These are phyloP conservation scores for Montipora sp. DNA, from an alignment of 64 coral and sea anemone genomes.

Conservation along the genomic window DNA sequence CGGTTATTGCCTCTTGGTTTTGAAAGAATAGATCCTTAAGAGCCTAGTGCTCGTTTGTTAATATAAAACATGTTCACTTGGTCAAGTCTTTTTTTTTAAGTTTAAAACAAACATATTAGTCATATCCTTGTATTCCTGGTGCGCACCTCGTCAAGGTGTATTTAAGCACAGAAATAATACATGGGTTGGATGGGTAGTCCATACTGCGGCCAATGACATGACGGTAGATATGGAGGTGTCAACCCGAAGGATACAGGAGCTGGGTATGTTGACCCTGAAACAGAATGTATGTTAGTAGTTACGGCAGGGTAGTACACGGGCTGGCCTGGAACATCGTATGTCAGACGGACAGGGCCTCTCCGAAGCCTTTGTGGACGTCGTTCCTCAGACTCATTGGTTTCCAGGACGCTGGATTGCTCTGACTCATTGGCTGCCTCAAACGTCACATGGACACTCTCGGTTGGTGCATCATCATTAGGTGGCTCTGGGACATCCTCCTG, in stretches of 20 bases:
- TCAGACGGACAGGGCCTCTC: not conserved
- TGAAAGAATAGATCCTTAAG: not conserved
- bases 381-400: not conserved
- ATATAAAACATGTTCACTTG: conserved; percentile 2
- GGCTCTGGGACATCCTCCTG: not conserved
- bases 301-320: not conserved
- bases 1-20: not conserved
- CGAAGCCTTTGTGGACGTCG: not conserved
- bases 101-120: not conserved
- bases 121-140: not conserved
- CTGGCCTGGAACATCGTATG: not conserved
- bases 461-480: conserved; percentile 1
- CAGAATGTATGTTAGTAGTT: not conserved
- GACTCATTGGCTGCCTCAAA: not conserved
- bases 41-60: not conserved
- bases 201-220: too few species aligned
- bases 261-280: not conserved
- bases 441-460: not conserved
- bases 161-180: too few species aligned
- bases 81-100: not conserved
- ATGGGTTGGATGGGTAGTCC: too few species aligned
- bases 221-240: too few species aligned
- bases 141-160: too few species aligned
- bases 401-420: not conserved
- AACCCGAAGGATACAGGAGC: not conserved